These are phyloP conservation scores for Ranitomeya variabilis DNA, from an alignment of 2,113 vertebrate genomes.

Conservation along the genomic window DNA sequence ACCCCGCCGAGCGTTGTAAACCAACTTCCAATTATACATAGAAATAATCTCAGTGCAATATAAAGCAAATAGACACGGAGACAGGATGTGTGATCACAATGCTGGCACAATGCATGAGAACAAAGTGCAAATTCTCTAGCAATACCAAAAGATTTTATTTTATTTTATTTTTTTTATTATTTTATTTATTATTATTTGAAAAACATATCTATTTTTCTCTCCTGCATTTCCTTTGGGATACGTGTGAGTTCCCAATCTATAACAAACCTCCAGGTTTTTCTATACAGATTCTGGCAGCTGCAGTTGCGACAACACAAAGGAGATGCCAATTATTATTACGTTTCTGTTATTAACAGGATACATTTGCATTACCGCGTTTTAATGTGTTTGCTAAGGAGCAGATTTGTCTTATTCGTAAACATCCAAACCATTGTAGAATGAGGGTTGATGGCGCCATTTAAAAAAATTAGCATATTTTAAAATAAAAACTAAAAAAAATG, in stretches of 20 bases:
- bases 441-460: background rate
- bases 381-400: background rate
- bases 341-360: background rate
- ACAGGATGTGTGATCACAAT: slow-evolving; percentile 36
- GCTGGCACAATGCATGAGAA: slow-evolving; percentile 34
- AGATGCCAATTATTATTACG: background rate
- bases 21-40: slow-evolving; percentile 53
- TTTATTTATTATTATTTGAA: background rate
- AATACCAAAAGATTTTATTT: background rate
- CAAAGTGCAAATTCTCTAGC: background rate
- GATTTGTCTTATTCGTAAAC: background rate
- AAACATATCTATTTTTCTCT: background rate
- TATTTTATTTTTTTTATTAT: background rate
- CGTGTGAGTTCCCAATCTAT: background rate
- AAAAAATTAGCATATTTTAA: background rate
- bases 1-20: slow-evolving; percentile 49
- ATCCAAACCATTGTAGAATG: background rate
- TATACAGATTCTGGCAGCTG: background rate
- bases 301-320: background rate
- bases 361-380: background rate
- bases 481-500: no score
- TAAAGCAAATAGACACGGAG: slow-evolving; percentile 33
- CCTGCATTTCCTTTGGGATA: slow-evolving; percentile 13
- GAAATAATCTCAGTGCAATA: slow-evolving; percentile 35
- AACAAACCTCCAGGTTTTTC: background rate